phyloP scores from a whole-genome alignment of 1,140 invertebrate species.

The Bombus waltoni region DNA sequence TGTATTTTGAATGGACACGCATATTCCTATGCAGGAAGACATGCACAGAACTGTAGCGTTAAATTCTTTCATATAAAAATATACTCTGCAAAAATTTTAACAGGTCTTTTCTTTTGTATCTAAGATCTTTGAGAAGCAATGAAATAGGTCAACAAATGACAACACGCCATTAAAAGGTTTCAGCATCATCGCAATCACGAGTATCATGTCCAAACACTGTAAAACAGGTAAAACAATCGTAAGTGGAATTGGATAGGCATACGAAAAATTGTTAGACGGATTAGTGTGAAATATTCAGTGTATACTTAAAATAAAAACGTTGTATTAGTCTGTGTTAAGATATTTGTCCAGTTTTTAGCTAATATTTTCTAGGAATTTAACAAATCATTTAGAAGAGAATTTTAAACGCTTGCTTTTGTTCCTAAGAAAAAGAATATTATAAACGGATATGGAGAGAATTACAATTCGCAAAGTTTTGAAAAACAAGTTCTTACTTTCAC shows the following conservation, averaged over 20 bases:
- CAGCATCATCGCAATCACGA: conserved; percentile 63
- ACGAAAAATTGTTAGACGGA: neutral
- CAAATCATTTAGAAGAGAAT: conserved; percentile 32
- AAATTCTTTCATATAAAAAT: conserved; percentile 51
- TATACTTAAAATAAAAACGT: neutral
- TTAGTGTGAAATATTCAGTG: conserved; percentile 8
- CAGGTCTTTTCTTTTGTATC: conserved; percentile 54
- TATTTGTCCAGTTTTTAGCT: conserved; percentile 28
- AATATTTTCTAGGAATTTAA: conserved; percentile 3
- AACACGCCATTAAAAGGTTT: conserved; percentile 62
- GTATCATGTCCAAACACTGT: conserved; percentile 67
- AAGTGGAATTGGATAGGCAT: conserved; percentile 5
- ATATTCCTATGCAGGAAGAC: conserved; percentile 55
- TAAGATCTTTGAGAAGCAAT: conserved; percentile 52
- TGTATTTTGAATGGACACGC: conserved; percentile 2
- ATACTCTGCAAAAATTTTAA: conserved; percentile 62
- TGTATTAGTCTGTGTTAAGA: neutral
- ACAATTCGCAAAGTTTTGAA: neutral
- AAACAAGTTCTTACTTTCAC: conserved; percentile 88
- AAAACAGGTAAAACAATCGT: conserved; percentile 48
- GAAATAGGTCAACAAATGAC: conserved; percentile 33
- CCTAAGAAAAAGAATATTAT: conserved; percentile 68
- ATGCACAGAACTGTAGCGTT: conserved; percentile 33
- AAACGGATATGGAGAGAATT: neutral
- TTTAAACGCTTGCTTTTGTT: conserved; percentile 34